phyloP scores from a whole-genome alignment of 2,888 invertebrate genomes.

The Heliconius cydno region DNA sequence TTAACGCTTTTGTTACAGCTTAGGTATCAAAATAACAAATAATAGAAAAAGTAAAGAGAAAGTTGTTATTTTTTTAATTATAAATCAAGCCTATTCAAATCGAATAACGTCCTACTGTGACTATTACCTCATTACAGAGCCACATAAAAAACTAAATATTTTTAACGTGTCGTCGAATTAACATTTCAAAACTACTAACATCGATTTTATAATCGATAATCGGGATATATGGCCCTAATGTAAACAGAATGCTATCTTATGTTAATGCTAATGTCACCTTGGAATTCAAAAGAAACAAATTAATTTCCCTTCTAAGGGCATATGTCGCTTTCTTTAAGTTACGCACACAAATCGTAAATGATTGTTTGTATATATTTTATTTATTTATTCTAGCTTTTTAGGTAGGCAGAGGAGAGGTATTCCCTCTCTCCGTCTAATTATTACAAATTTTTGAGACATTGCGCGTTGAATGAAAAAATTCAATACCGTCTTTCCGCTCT shows the following conservation, averaged over 20 bases:
- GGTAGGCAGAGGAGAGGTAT: neutral
- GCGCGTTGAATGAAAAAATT: neutral
- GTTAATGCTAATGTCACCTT: constrained; percentile 37
- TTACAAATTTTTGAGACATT: neutral
- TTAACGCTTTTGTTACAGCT: neutral
- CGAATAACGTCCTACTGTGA: constrained; percentile 42
- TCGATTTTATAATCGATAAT: constrained; percentile 39
- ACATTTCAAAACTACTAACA: constrained; percentile 35
- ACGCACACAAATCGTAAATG: neutral
- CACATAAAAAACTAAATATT: constrained; percentile 43
- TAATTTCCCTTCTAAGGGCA: constrained; percentile 34
- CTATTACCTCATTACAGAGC: constrained; percentile 43
- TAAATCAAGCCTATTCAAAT: constrained; percentile 34
- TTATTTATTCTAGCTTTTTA: neutral
- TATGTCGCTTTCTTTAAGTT: constrained; percentile 34
- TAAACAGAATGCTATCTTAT: constrained; percentile 39
- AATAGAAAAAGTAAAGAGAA: constrained; percentile 31
- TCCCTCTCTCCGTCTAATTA: too few relatives aligned
- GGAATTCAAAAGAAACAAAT: constrained; percentile 39
- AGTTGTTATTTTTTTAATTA: constrained; percentile 39
- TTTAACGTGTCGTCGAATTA: constrained; percentile 37
- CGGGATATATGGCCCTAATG: constrained; percentile 32
- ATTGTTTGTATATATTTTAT: neutral
- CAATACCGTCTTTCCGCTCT: neutral
- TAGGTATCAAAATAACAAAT: neutral